Evolutionary conservation across 2,113 vertebrate genomes (phyloP).

Genomic region (Strix aluco): DNA sequence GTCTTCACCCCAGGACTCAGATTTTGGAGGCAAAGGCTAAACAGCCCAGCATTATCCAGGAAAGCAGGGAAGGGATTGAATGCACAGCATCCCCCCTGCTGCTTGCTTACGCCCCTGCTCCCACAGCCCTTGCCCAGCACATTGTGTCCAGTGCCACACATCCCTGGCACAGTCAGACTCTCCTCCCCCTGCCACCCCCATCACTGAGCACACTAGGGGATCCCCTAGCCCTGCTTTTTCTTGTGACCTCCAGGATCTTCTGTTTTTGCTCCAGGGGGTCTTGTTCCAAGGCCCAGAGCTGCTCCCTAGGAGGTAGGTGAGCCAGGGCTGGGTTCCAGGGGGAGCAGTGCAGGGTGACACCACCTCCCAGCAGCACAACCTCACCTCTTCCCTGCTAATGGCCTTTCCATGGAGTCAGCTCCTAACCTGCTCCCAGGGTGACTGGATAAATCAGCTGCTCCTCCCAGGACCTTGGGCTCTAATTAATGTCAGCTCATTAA

Average conservation of each 20-base stretch:
- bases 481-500: conserved; percentile 87
- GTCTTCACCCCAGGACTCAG: neutral
- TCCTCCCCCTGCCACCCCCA: neutral
- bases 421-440: conserved; percentile 70
- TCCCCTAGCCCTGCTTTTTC: neutral
- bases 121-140: neutral
- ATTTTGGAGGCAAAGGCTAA: neutral
- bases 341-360: too few species aligned
- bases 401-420: conserved; percentile 73
- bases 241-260: neutral
- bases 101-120: fast-evolving
- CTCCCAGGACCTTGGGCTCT: conserved; percentile 82
- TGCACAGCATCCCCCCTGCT: neutral
- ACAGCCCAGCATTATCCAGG: neutral
- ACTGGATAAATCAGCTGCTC: conserved; percentile 73
- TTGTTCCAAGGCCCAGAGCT: neutral
- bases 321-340: neutral
- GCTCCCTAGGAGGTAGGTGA: neutral
- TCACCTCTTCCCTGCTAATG: conserved; percentile 55
- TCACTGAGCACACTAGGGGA: fast-evolving
- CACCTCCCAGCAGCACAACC: neutral
- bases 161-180: neutral
- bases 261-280: neutral
- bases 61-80: neutral
- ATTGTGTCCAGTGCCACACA: neutral